Conservation (phyloP, 2,113 vertebrate species). For the Erythrocercus mccallii region DNA sequence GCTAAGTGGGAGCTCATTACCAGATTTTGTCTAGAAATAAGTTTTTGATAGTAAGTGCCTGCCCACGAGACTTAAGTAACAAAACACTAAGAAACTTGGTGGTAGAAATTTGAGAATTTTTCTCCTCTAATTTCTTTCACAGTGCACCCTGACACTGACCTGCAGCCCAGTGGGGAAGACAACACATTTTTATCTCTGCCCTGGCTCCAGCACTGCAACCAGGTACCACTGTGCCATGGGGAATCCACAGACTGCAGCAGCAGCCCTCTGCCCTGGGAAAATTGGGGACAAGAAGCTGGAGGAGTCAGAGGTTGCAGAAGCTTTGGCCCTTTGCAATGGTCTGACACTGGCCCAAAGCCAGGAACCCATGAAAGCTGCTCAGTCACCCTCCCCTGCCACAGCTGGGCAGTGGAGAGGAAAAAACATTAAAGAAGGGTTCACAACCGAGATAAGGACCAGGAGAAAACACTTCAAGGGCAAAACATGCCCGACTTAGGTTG, state of each 20-base stretch:
- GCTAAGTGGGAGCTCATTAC: neutral
- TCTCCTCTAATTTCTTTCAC: neutral
- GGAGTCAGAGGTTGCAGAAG: fast-evolving
- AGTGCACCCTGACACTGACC: neutral
- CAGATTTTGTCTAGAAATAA: neutral
- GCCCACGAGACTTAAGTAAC: neutral
- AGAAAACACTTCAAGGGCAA: neutral
- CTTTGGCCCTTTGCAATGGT: neutral
- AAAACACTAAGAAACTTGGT: neutral
- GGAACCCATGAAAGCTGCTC: neutral
- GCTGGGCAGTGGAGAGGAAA: neutral
- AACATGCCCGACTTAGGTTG: neutral
- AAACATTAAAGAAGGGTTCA: neutral
- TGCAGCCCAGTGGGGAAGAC: neutral
- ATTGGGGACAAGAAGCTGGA: neutral
- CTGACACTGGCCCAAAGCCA: neutral
- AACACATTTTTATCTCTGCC: neutral
- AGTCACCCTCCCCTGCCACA: neutral
- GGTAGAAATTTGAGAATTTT: neutral
- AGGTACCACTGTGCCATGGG: neutral
- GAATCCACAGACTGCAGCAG: fast-evolving
- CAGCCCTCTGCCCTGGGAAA: neutral
- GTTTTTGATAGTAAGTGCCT: neutral
- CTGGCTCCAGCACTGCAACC: neutral
- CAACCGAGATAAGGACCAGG: neutral